Percentiles rank a stretch among this genome's conserved stretches.
Evolutionary conservation across 2,888 invertebrate genomes (phyloP).

Genomic region (Drosophila sordidula): DNA sequence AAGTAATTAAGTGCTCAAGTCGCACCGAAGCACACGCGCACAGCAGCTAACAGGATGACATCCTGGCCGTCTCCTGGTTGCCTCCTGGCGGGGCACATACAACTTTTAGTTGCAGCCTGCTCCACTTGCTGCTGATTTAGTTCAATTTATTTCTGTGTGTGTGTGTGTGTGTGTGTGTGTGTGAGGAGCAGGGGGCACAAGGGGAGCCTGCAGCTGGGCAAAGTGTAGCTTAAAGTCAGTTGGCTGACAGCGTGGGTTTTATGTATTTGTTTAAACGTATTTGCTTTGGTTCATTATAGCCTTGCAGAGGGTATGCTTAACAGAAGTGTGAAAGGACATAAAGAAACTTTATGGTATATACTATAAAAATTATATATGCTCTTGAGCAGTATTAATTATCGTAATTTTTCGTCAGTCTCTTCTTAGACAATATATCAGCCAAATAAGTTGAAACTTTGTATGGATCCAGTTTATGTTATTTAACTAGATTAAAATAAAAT

Average conservation of each 20-base stretch:
- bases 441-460: too few species aligned
- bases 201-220: constrained; percentile 18
- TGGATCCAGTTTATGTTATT: too few species aligned
- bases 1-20: constrained; percentile 80
- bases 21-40: constrained; percentile 38
- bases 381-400: too few species aligned
- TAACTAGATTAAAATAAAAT: too few species aligned
- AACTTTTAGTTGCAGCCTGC: constrained; percentile 41
- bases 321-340: too few species aligned
- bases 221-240: constrained; percentile 34
- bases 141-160: constrained; percentile 59
- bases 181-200: neutral
- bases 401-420: too few species aligned
- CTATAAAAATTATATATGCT: too few species aligned
- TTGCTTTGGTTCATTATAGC: constrained; percentile 19
- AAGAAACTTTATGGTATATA: too few species aligned
- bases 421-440: too few species aligned
- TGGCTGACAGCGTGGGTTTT: constrained; percentile 32
- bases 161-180: constrained; percentile 9
- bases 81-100: constrained; percentile 13
- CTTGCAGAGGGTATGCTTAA: too few species aligned
- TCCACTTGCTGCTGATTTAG: constrained; percentile 62
- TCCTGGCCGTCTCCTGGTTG: neutral
- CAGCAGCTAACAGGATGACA: constrained; percentile 19
- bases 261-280: constrained; percentile 42